Evolutionary conservation across 1,140 invertebrate genomes (phyloP).

Genomic region (Meteorus sp.): DNA sequence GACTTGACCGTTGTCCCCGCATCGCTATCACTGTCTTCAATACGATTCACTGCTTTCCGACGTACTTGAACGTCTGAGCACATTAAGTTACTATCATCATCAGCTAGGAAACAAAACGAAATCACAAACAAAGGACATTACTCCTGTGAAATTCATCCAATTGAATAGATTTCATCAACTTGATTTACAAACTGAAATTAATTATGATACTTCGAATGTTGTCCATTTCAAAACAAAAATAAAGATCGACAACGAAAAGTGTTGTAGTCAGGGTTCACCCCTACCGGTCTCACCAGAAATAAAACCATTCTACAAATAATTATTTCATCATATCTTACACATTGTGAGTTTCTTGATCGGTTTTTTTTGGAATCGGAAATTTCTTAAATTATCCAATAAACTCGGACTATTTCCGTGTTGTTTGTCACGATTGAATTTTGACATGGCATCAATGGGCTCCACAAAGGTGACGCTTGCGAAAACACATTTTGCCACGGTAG

Average conservation of each 20-base stretch:
- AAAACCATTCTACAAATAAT: too few relatives aligned
- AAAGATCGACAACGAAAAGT: not conserved
- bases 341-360: conserved; percentile 2
- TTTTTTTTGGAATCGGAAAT: conserved; percentile 50
- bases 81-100: conserved; percentile 47
- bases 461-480: conserved; percentile 1
- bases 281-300: not conserved
- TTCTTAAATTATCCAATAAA: conserved; percentile 41
- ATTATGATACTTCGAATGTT: too few relatives aligned
- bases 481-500: conserved; percentile 5
- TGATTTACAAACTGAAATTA: too few relatives aligned
- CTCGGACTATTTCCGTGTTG: conserved; percentile 33
- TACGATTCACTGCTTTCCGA: conserved; percentile 48
- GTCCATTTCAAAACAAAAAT: not conserved
- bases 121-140: conserved; percentile 25
- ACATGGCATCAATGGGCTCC: conserved; percentile 7
- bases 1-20: conserved; percentile 37
- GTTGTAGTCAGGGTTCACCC: not conserved
- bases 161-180: too few relatives aligned
- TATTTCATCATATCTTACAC: not conserved
- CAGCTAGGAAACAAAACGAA: too few relatives aligned
- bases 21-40: conserved; percentile 54
- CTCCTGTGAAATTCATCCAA: too few relatives aligned
- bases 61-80: conserved; percentile 39
- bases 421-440: conserved; percentile 1